Evolutionary conservation across 1,140 invertebrate genomes (phyloP), one percentile per base, ranked within the genome.

Genomic region (Drosophila ficusphila): DNA sequence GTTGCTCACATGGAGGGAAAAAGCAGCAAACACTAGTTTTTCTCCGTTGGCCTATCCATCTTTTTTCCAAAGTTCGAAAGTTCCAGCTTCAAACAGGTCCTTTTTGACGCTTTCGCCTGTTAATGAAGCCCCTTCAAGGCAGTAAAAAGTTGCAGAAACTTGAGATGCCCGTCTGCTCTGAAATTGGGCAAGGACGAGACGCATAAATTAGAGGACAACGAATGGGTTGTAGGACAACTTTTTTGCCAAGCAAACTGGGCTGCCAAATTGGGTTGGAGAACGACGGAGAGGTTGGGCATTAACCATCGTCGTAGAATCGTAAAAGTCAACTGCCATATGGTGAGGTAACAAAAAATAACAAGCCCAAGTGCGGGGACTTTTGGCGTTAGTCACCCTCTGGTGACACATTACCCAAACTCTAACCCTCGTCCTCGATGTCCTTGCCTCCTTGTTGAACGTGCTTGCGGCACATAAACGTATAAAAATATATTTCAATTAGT

Each of bases 271-370:
- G 29, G 39, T 33, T 21, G 27, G 5, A 2, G 9, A 3, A 8
- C 9, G 46, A n/a, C n/a, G n/a, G n/a, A n/a, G n/a, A 8, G 41
- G 25, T 29, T 14, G 33, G 21, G 33, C 29, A 67, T 46, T 14
- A 31, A 25, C 57, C 34, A 19, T 47, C 47, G 27, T 19, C 61
- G 14, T 51, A 42, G 48, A 48, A 76, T 85, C 79, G 76, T 85
- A 81, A 85, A 86, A 85, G 65, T 81, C 79, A 76, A 85, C 67
- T 44, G 58, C 76, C 81, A 85, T 85, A 86, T 85, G 81, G 81
- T 61, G 61, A 81, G 81, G 81, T 86, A 85, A 86, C 81, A 85
- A 85, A 85, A 85, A 81, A 81, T 86, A 85, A 85, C 82, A 81
- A 85, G 82, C 72, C 41, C 47, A 33, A 34, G 38, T 25, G 34